Base-by-base conservation (phyloP, 2,797 vertebrate species). In the Esox lucius region DNA sequence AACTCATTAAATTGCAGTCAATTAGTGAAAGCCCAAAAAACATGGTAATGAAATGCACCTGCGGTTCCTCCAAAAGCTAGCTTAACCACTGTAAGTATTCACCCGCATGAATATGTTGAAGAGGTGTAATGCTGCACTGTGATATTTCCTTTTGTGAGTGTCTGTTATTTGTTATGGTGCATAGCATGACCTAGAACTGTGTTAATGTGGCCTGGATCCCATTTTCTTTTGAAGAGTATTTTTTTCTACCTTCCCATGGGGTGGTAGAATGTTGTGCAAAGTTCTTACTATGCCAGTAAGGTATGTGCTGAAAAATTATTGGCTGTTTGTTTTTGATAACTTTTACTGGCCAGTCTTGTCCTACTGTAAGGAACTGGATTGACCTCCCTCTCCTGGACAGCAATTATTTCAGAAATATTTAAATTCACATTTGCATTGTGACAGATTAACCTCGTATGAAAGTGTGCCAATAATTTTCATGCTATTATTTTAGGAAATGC, bases 221-320 rank as follows among this genome's bases (percentile, higher is more conserved):
- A n/a, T 46, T 66, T 59, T 35, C 11, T 17, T 66, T 24, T 2
- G 12, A 22, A 15, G 28, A 31, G 28, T 46, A 70, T 33, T 46
- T 74, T 71, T 77, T 62, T 67, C 35, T 42, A 22, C 39, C 46
- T 12, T 19, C 28, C 17, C 46, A 12, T 61, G 19, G n/a, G 72
- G 48, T 71, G 53, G 70, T 53, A 62, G 46, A 68, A 68, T 31
- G 68, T 70, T 73, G 67, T 68, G 39, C 19, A 53, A 59, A 73
- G 17, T 15, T 64, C n/a, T 53, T 7, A 53, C 31, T 26, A 16
- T 73, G 72, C 49, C 46, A 1, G 2, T 64, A 48, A 46, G 59
- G 9, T 95, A 93, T 62, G 42, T 64, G 59, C 15, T 69, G 12
- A 42, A 42, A 64, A 9, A 26, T 73, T 26, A 59, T 24, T 31